Conservation (phyloP, 92 coral and sea anemone genomes). For the Diadumene lineata region DNA sequence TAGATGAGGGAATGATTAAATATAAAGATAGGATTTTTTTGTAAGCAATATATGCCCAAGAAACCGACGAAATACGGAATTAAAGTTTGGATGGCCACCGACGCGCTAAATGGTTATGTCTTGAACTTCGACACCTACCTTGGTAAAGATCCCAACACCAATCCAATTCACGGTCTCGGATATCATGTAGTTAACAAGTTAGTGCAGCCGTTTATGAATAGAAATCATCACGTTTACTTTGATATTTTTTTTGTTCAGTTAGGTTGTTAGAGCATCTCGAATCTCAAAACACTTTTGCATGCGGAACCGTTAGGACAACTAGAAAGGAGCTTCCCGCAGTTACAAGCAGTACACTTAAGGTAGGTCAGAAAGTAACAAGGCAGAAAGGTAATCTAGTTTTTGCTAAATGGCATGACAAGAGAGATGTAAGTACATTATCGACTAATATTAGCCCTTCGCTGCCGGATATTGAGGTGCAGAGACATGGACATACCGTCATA, state of each 20-base stretch:
- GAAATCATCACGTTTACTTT: slow-evolving; percentile 56
- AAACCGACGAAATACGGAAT: slow-evolving; percentile 64
- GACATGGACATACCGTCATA: background rate
- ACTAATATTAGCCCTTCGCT: slow-evolving; percentile 17
- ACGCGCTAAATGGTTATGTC: slow-evolving; percentile 59
- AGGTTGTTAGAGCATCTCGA: slow-evolving; percentile 51
- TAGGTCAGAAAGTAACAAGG: background rate
- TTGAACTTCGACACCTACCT: slow-evolving; percentile 51
- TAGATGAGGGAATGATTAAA: slow-evolving; percentile 70
- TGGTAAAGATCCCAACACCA: slow-evolving; percentile 39
- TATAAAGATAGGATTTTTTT: slow-evolving; percentile 56
- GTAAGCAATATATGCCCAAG: slow-evolving; percentile 56
- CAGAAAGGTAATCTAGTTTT: slow-evolving; percentile 34
- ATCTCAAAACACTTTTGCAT: slow-evolving; percentile 45
- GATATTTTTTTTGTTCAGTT: slow-evolving; percentile 52
- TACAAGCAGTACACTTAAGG: slow-evolving; percentile 42
- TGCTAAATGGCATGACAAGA: slow-evolving; percentile 49
- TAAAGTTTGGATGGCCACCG: slow-evolving; percentile 74
- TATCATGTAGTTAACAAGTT: slow-evolving; percentile 57
- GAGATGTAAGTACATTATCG: slow-evolving; percentile 30
- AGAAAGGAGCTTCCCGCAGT: slow-evolving; percentile 44
- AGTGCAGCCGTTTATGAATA: slow-evolving; percentile 59
- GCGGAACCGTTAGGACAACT: slow-evolving; percentile 51
- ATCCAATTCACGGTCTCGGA: slow-evolving; percentile 46
- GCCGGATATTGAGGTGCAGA: slow-evolving; percentile 3